A percentile compares a stretch with the other conserved stretches of the same genome.
These are phyloP conservation scores for Nycteola revayana DNA, from an alignment of 2,888 invertebrate genomes.

Conservation along the genomic window DNA sequence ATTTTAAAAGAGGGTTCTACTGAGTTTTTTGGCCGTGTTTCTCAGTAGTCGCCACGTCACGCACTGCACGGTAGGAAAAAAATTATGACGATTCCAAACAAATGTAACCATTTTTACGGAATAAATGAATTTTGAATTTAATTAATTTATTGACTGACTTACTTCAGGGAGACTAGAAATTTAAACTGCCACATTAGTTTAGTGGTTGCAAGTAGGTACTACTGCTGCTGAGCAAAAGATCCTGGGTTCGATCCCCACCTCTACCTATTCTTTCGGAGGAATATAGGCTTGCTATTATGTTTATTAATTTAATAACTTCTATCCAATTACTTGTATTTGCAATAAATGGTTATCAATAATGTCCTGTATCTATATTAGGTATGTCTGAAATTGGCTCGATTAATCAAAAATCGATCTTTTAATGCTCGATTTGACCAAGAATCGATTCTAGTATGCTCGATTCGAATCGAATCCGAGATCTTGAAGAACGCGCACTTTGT, in stretches of 20 bases:
- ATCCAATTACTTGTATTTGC: constrained; percentile 18
- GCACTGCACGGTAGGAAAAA: no score
- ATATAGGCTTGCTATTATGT: constrained; percentile 16
- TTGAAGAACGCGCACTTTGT: no score
- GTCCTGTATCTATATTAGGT: constrained; percentile 19
- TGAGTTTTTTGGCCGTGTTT: no score
- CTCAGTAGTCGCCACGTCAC: no score
- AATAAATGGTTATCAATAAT: constrained; percentile 21
- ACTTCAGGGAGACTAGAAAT: constrained; percentile 6
- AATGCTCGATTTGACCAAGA: constrained; percentile 18
- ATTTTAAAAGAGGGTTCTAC: no score
- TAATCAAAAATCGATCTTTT: constrained; percentile 26
- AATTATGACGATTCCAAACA: no score
- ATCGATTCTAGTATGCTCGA: constrained; percentile 11
- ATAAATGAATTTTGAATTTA: no score
- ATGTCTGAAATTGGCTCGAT: constrained; percentile 24
- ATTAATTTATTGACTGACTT: no score
- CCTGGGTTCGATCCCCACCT: constrained; percentile 17
- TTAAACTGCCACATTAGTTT: constrained; percentile 11
- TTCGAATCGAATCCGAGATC: constrained; percentile 14
- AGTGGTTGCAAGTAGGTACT: constrained; percentile 10
- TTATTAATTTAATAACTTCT: constrained; percentile 18
- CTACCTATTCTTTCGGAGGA: constrained; percentile 20
- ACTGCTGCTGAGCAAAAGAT: constrained; percentile 18
- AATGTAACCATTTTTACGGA: no score